Conservation (phyloP, 2,797 vertebrate species). For the Enteromius afrohamiltoni region DNA sequence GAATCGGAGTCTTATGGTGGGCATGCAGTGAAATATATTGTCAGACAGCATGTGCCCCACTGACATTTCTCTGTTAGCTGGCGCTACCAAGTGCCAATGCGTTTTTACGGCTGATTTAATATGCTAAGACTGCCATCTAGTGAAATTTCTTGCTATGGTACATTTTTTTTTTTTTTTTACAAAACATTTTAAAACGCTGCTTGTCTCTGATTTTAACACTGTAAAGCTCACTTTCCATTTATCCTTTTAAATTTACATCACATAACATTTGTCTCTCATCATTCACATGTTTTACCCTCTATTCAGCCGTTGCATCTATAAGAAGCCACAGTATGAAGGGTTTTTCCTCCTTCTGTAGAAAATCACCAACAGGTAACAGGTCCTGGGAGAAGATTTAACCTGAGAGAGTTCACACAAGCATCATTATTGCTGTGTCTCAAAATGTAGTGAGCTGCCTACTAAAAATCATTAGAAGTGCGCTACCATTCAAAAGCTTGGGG, state of each 20-base stretch:
- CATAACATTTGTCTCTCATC: constrained; percentile 8
- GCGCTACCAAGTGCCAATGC: constrained; percentile 20
- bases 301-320: constrained; percentile 48
- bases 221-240: not conserved
- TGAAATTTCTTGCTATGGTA: not conserved
- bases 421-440: constrained; percentile 1
- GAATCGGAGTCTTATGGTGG: constrained; percentile 66
- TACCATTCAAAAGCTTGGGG: not conserved
- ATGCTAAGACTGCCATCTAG: constrained; percentile 46
- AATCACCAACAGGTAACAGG: constrained; percentile 52
- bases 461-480: not conserved
- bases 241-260: not conserved
- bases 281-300: constrained; percentile 36
- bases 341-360: constrained; percentile 44
- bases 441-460: not conserved
- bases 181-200: not conserved
- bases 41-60: constrained; percentile 1
- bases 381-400: constrained; percentile 12
- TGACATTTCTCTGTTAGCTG: not conserved
- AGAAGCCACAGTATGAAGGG: constrained; percentile 50
- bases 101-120: constrained; percentile 5
- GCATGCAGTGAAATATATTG: not conserved
- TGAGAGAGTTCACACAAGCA: constrained; percentile 41
- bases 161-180: not conserved
- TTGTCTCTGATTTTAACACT: not conserved